Percentiles rank a stretch among this genome's conserved stretches.
Conservation (phyloP, 2,888 invertebrate genomes). For the Frankliniella intonsa region DNA sequence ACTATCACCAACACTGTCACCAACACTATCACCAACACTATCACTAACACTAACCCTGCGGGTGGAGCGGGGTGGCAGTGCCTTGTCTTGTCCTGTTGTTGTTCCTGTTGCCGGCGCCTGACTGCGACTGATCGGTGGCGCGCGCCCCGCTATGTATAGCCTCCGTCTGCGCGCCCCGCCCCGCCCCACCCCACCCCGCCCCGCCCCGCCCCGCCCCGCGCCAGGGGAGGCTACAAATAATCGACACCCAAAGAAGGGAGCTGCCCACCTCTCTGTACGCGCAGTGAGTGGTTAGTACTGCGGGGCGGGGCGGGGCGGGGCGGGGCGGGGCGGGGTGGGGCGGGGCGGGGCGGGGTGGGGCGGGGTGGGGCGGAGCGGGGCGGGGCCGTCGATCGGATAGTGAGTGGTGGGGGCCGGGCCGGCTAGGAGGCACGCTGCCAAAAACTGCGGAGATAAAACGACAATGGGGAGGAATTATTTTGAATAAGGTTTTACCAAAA, state of each 20-base stretch:
- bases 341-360: neutral
- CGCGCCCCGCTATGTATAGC: conserved; percentile 18
- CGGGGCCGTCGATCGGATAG: neutral
- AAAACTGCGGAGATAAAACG: neutral
- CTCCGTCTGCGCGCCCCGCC: conserved; percentile 35
- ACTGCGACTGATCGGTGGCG: neutral
- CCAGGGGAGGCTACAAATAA: neutral
- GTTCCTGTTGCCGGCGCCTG: conserved; percentile 31
- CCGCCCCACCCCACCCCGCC: conserved; percentile 33
- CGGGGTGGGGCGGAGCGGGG: neutral
- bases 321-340: neutral
- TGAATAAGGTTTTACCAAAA: too few relatives aligned
- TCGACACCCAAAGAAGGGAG: conserved; percentile 24
- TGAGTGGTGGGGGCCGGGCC: too few relatives aligned
- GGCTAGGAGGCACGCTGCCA: neutral
- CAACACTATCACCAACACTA: neutral
- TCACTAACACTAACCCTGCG: neutral
- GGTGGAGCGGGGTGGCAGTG: neutral
- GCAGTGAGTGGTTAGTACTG: neutral
- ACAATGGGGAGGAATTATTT: too few relatives aligned
- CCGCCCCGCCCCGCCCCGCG: conserved; percentile 25
- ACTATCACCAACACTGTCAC: neutral
- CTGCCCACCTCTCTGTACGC: conserved; percentile 1
- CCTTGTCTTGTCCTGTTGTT: conserved; percentile 14
- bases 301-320: neutral